These are phyloP conservation scores for Hystrix cristata DNA, from an alignment of 2,113 vertebrate genomes.

Conservation along the genomic window DNA sequence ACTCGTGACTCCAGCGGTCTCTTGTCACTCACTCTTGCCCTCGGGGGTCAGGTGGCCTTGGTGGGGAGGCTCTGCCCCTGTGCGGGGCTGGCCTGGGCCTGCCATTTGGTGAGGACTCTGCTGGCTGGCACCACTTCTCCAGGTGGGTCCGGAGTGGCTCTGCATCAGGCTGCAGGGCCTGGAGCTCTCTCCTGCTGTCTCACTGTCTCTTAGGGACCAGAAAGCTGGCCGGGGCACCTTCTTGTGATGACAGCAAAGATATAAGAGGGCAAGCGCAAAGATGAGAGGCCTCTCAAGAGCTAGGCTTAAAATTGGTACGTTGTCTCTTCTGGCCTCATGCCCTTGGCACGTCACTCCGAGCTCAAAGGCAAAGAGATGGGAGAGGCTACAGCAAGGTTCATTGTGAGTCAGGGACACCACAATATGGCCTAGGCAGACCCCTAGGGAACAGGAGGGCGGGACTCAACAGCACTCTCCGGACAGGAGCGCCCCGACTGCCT, in stretches of 20 bases:
- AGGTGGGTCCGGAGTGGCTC: neutral
- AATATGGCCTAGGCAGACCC: no score
- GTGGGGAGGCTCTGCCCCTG: neutral
- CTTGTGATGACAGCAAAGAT: neutral
- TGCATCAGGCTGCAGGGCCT: neutral
- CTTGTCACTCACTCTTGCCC: neutral
- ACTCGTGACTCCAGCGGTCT: neutral
- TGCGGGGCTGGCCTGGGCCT: fast-evolving
- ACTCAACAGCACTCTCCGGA: neutral
- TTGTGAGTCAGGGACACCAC: no score
- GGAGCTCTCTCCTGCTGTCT: neutral
- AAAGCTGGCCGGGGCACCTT: fast-evolving
- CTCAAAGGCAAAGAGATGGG: neutral
- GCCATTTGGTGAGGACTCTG: neutral
- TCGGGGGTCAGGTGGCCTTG: neutral
- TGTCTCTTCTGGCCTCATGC: neutral
- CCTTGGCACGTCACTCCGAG: neutral
- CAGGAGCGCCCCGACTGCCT: no score
- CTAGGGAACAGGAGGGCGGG: neutral
- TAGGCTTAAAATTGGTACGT: neutral
- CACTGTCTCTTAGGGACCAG: neutral
- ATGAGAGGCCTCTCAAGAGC: neutral
- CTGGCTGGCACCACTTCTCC: neutral
- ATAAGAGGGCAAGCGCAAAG: neutral
- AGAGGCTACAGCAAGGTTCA: fast-evolving